A percentile compares a stretch with the other conserved stretches of the same genome.
Evolutionary conservation across 2,113 vertebrate species (phyloP).

Genomic region (Brachirus orientalis): DNA sequence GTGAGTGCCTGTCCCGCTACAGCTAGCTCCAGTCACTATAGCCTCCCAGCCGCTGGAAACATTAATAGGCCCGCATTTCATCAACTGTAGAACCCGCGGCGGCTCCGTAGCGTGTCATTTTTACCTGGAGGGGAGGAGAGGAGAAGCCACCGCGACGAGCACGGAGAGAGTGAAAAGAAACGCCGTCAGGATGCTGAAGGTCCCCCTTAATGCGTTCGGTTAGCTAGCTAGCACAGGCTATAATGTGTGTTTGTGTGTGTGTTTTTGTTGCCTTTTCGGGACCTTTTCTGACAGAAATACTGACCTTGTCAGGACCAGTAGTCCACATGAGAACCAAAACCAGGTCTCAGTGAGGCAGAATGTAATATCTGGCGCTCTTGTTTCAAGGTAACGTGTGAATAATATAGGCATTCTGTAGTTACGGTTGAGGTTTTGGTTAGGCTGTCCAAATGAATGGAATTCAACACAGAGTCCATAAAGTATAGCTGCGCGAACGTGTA

Average conservation of each 20-base stretch:
- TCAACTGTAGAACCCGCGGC: constrained; percentile 10
- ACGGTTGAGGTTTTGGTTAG: neutral
- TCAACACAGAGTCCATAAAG: neutral
- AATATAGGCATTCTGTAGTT: neutral
- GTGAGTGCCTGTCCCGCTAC: constrained; percentile 64
- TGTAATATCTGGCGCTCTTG: neutral
- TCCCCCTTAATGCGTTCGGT: constrained; percentile 30
- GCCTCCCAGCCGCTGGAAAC: constrained; percentile 45
- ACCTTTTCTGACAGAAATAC: neutral
- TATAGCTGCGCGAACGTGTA: neutral
- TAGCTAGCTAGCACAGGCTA: constrained; percentile 59
- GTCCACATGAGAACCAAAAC: neutral
- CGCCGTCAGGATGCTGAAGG: neutral
- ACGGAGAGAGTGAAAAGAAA: neutral
- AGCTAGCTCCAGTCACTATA: constrained; percentile 60
- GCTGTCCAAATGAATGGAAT: neutral
- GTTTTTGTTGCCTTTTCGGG: neutral
- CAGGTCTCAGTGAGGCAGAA: neutral
- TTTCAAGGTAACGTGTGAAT: neutral
- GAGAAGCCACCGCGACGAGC: neutral
- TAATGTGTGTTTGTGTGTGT: constrained; percentile 1
- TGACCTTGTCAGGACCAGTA: neutral
- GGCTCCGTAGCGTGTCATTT: neutral
- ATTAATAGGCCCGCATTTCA: constrained; percentile 34
- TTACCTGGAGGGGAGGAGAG: neutral